A percentile compares a stretch with the other conserved stretches of the same genome.
Conservation (phyloP, 2,888 invertebrate species). For the Spodoptera exigua region DNA sequence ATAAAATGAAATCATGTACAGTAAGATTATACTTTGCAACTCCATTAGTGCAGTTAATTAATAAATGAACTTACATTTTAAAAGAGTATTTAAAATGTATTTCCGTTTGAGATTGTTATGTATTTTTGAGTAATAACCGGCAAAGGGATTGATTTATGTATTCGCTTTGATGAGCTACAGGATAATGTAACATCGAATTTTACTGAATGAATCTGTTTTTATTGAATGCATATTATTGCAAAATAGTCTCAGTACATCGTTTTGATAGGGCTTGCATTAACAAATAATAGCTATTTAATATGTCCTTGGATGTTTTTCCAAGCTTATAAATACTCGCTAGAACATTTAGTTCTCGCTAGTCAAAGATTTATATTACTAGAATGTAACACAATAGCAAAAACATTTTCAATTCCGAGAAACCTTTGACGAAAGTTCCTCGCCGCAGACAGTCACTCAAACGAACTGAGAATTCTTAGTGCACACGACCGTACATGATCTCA, state of each 20-base stretch:
- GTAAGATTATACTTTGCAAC: slow-evolving; percentile 10
- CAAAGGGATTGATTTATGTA: background rate
- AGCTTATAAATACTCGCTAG: no score
- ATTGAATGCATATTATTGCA: no score
- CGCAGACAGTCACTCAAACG: slow-evolving; percentile 11
- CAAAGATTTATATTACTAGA: no score
- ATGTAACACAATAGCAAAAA: background rate
- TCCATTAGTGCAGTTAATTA: slow-evolving; percentile 29
- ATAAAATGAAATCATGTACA: slow-evolving; percentile 8
- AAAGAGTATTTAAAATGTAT: slow-evolving; percentile 9
- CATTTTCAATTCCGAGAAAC: background rate
- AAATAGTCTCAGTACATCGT: no score
- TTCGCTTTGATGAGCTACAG: background rate
- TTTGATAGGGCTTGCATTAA: no score
- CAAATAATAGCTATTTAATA: no score
- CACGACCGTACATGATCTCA: slow-evolving; percentile 13
- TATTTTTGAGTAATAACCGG: background rate
- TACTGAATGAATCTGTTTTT: no score
- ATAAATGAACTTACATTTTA: slow-evolving; percentile 8
- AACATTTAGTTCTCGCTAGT: no score
- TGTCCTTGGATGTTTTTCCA: no score
- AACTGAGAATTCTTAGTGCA: slow-evolving; percentile 7
- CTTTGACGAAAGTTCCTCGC: background rate
- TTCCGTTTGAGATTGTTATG: background rate
- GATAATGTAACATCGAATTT: background rate